These are phyloP conservation scores for Leptoteleia sp. DNA, from an alignment of 1,140 invertebrate species.

Conservation along the genomic window DNA sequence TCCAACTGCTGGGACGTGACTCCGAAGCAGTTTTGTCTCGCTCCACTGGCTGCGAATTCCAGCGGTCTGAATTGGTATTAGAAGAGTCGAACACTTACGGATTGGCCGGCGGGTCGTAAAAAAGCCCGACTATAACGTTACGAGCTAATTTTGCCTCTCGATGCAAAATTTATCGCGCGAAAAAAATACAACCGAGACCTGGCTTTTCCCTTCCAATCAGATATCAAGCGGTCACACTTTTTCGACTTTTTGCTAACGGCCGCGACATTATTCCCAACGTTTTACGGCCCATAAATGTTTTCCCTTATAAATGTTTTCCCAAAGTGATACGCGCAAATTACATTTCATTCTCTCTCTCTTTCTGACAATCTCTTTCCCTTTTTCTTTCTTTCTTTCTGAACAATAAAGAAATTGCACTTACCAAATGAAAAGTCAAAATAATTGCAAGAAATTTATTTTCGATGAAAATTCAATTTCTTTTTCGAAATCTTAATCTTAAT, in stretches of 20 bases:
- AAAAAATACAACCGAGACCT: slow-evolving; percentile 18
- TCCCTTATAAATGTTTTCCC: too few relatives aligned
- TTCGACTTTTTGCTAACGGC: neutral
- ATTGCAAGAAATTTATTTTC: too few relatives aligned
- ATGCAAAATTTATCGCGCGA: slow-evolving; percentile 36
- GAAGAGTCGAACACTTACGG: slow-evolving; percentile 30
- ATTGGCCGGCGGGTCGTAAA: slow-evolving; percentile 45
- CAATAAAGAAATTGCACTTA: too few relatives aligned
- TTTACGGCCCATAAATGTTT: too few relatives aligned
- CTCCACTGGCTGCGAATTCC: slow-evolving; percentile 51
- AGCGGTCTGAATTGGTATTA: slow-evolving; percentile 57
- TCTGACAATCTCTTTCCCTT: too few relatives aligned
- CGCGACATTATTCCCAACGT: too few relatives aligned
- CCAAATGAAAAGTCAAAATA: too few relatives aligned
- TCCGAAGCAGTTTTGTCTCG: slow-evolving; percentile 49
- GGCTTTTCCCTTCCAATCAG: neutral
- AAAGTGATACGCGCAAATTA: too few relatives aligned
- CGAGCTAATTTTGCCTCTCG: slow-evolving; percentile 35
- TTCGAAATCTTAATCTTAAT: too few relatives aligned
- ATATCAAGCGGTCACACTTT: neutral
- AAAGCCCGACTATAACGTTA: slow-evolving; percentile 28
- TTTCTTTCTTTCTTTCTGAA: too few relatives aligned
- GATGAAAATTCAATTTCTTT: too few relatives aligned
- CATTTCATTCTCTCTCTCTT: too few relatives aligned
- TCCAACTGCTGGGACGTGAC: slow-evolving; percentile 40